These are phyloP conservation scores for Scomberomorus guttatus DNA, from an alignment of 2,797 vertebrate genomes.

Conservation along the genomic window DNA sequence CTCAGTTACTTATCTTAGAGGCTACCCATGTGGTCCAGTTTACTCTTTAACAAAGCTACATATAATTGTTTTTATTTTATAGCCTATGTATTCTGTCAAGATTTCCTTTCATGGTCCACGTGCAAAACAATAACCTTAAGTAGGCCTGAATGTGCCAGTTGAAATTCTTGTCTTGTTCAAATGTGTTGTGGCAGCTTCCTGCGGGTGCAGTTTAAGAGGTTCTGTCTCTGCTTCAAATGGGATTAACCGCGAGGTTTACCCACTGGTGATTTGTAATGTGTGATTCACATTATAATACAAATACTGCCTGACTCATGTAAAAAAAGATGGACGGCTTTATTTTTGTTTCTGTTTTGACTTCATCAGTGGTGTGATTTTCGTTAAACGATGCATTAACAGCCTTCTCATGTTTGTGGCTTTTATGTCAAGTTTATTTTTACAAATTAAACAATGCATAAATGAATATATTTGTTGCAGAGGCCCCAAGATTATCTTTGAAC, in stretches of 20 bases:
- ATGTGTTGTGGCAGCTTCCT: constrained; percentile 3
- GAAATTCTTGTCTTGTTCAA: not conserved
- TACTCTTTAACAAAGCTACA: not conserved
- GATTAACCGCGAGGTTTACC: not conserved
- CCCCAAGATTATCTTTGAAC: not conserved
- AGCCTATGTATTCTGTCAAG: not conserved
- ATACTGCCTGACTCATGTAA: too few relatives aligned
- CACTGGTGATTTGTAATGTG: not conserved
- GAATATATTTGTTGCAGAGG: not conserved
- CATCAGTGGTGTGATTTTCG: not conserved
- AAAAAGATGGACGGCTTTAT: too few relatives aligned
- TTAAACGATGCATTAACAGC: not conserved
- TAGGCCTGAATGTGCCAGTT: not conserved
- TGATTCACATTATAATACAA: not conserved
- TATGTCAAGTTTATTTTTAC: not conserved
- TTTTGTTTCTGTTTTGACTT: not conserved
- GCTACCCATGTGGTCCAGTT: not conserved
- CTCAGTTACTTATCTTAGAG: not conserved
- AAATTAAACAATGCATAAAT: not conserved
- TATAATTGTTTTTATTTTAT: too few relatives aligned
- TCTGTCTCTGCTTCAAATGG: not conserved
- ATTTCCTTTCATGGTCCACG: not conserved
- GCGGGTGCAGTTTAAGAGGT: not conserved
- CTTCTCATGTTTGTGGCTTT: not conserved
- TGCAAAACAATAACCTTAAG: not conserved